A percentile compares a stretch with the other conserved stretches of the same genome.
phyloP scores from a whole-genome alignment of 2,797 vertebrate species.

The Schizopygopsis pylzovi region DNA sequence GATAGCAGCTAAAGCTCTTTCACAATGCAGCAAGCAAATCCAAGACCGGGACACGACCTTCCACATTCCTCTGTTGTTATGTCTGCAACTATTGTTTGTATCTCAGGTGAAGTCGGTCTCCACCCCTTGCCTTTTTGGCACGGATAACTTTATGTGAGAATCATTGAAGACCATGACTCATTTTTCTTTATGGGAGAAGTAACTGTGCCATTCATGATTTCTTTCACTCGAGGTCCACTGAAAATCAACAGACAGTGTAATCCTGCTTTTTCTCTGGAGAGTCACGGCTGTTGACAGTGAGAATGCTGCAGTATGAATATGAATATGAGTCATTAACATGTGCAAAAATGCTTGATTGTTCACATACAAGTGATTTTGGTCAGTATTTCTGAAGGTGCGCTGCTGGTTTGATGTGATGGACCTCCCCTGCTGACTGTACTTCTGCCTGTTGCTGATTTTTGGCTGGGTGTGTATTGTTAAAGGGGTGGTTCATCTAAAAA shows the following conservation, averaged over 20 bases:
- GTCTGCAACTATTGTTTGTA: slow-evolving; percentile 52
- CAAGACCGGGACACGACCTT: slow-evolving; percentile 27
- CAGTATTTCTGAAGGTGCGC: neutral
- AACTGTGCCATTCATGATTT: slow-evolving; percentile 40
- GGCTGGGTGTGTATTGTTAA: too few species aligned
- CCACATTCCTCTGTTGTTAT: slow-evolving; percentile 44
- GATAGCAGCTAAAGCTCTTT: neutral
- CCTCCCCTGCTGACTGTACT: neutral
- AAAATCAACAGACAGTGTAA: slow-evolving; percentile 62
- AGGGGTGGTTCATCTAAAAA: too few species aligned
- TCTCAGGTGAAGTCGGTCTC: slow-evolving; percentile 22
- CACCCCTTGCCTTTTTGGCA: slow-evolving; percentile 37
- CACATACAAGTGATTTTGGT: neutral
- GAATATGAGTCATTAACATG: neutral
- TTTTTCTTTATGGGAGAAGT: slow-evolving; percentile 56
- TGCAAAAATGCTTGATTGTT: neutral
- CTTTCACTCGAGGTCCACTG: slow-evolving; percentile 56
- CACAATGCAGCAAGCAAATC: slow-evolving; percentile 8
- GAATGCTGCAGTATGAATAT: slow-evolving; percentile 43
- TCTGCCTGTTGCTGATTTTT: neutral
- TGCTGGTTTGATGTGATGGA: neutral
- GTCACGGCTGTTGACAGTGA: slow-evolving; percentile 48
- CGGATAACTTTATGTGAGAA: slow-evolving; percentile 3
- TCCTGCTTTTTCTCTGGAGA: slow-evolving; percentile 61
- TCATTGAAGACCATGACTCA: slow-evolving; percentile 23